Base-by-base conservation (phyloP, 2,888 invertebrate species). In the Callinectes sapidus region DNA sequence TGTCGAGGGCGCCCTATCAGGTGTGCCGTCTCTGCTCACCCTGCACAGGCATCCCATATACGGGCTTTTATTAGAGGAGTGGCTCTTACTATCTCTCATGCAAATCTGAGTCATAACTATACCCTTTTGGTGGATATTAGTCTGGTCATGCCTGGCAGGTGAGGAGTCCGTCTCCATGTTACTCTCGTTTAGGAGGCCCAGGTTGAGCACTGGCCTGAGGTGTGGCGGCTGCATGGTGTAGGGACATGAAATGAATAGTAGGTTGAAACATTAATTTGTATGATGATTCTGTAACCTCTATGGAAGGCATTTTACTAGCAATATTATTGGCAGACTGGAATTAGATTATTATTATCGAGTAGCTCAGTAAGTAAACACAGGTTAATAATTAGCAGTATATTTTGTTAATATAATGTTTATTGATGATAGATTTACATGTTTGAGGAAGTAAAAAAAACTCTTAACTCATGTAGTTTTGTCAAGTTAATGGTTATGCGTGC, bases 81-180 rank as follows among this genome's bases (percentile, higher is more conserved):
- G 35, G 81, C 81, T 35, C 35, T 81, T 81, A 35, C 81, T 32
- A 81, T 81, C 81, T 35, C 35, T 81, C 81, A 81, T 81, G 81
- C 81, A 81, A 81, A 81, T 81, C 16, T 35, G 81, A 35, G 35
- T 81, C 81, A 35, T 81, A 81, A 81, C 81, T 81, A 81, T 81
- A 16, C 35, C 81, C 81, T 81, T 81, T 81, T 81, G 81, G 18
- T 35, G 35, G 32, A 77, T 77, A 77, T 77, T 77, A 77, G 81
- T 35, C 81, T 35, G 14, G 81, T 81, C 81, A 81, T 35, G 81
- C 81, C 81, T 32, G 81, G 81, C 71, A 81, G 81, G 35, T 13
- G 81, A 81, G 35, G 35, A 32, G 13, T 81, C 35, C 35, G 35
- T 35, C 81, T 81, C 81, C 81, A 81, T 81, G 35, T 81, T 81